Percentiles rank a stretch among this genome's conserved stretches.
phyloP scores from a whole-genome alignment of 2,797 vertebrate genomes.

The Syndactyla subalaris region DNA sequence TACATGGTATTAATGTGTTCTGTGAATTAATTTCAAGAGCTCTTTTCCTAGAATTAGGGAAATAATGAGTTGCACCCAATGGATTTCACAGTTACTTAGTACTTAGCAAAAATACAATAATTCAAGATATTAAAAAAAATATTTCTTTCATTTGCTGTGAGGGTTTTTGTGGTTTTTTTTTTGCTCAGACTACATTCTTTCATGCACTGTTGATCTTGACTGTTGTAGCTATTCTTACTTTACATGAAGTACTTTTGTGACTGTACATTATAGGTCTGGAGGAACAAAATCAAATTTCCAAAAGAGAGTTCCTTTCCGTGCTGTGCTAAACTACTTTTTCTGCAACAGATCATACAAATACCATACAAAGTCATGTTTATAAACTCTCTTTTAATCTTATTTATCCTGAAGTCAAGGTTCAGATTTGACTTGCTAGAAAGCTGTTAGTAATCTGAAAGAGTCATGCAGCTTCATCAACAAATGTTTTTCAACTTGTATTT shows the following conservation, averaged over 20 bases:
- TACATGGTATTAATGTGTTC: not conserved
- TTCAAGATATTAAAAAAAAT: not conserved
- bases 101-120: not conserved
- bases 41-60: not conserved
- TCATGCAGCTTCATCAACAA: not conserved
- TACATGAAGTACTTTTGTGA: not conserved
- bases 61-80: not conserved
- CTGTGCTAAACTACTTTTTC: constrained; percentile 51
- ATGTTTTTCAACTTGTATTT: not conserved
- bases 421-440: not conserved
- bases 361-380: constrained; percentile 14
- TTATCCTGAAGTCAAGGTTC: constrained; percentile 1
- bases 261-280: not conserved
- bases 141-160: not conserved
- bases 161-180: not conserved
- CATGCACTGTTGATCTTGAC: not conserved
- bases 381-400: not conserved
- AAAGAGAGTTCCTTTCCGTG: not conserved
- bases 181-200: not conserved
- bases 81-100: not conserved
- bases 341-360: not conserved
- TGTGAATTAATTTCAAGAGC: constrained; percentile 4
- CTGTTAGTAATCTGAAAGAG: not conserved
- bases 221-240: constrained; percentile 7
- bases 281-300: constrained; percentile 48